Evolutionary conservation across 2,113 vertebrate genomes (phyloP).

Genomic region (Rhinogobius similis): DNA sequence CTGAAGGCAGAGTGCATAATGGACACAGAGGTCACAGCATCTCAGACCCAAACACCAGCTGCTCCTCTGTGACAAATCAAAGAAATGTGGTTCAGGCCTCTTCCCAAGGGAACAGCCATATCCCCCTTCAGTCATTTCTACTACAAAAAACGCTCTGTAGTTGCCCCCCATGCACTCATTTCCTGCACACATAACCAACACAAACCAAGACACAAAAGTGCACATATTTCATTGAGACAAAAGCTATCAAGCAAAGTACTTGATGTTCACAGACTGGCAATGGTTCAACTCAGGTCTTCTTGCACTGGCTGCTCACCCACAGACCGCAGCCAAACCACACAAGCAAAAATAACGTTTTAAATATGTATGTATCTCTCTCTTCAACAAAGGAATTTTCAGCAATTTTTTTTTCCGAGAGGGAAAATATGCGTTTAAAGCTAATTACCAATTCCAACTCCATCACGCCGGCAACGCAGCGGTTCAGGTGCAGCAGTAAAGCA

Average conservation of each 20-base stretch:
- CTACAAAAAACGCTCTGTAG: not conserved
- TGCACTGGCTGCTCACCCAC: not conserved
- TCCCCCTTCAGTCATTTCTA: conserved; percentile 20
- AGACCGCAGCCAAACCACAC: conserved; percentile 9
- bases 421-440: not conserved
- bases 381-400: too few species aligned
- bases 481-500: not conserved
- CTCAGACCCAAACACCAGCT: conserved; percentile 37
- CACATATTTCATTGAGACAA: not conserved
- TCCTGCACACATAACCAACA: not conserved
- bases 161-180: not conserved
- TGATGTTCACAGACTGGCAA: not conserved
- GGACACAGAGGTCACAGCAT: conserved; percentile 21
- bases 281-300: conserved; percentile 3
- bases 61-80: conserved; percentile 40
- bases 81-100: conserved; percentile 23
- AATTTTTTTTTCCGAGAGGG: not conserved
- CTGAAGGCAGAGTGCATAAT: not conserved
- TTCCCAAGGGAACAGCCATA: conserved; percentile 14
- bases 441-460: not conserved
- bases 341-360: not conserved
- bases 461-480: conserved; percentile 7
- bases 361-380: too few species aligned
- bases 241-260: not conserved
- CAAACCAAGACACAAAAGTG: not conserved